Evolutionary conservation across 2,113 vertebrate genomes (phyloP).

Genomic region (Parotia lawesii): DNA sequence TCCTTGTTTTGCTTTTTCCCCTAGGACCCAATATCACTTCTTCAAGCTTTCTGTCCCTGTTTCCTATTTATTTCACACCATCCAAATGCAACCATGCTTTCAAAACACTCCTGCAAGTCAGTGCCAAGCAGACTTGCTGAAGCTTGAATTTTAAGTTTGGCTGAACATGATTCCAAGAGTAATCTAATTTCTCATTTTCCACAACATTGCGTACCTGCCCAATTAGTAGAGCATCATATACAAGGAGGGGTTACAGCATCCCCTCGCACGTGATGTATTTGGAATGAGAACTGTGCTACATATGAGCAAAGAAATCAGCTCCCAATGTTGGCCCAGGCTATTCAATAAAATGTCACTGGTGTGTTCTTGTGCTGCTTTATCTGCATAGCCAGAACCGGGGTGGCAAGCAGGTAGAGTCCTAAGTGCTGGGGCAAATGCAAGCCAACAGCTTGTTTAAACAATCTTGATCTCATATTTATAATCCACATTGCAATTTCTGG

Average conservation of each 20-base stretch:
- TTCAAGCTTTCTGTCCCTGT: neutral
- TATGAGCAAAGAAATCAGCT: neutral
- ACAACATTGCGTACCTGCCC: neutral
- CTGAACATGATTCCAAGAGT: neutral
- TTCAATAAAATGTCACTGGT: neutral
- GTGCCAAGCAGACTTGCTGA: neutral
- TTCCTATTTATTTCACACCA: neutral
- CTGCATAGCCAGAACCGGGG: neutral
- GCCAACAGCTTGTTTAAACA: neutral
- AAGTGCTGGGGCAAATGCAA: neutral
- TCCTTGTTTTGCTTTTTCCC: neutral
- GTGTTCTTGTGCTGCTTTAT: neutral
- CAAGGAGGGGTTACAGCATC: neutral
- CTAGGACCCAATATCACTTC: neutral
- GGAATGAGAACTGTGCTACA: neutral
- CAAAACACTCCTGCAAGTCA: neutral
- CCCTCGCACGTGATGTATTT: neutral
- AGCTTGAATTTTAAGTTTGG: neutral
- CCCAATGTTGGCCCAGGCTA: fast-evolving
- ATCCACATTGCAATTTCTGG: neutral
- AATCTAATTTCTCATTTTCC: neutral
- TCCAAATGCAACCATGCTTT: neutral
- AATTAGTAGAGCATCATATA: neutral
- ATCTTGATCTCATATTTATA: neutral
- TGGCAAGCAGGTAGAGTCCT: neutral